phyloP scores from a whole-genome alignment of 2,888 invertebrate genomes.

The Archips crataeganus region DNA sequence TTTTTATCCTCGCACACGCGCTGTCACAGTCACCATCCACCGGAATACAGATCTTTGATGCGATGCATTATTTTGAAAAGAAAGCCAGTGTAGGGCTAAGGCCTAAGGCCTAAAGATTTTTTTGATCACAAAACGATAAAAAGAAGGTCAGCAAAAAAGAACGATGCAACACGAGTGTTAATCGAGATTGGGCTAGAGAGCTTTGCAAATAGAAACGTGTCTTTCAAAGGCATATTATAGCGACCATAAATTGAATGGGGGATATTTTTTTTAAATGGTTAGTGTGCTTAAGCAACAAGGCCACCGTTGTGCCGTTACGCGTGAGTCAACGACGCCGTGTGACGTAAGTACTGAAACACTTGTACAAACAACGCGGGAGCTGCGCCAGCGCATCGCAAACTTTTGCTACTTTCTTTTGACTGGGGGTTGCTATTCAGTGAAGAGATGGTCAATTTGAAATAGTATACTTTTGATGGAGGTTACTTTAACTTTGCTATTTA shows the following conservation, averaged over 20 bases:
- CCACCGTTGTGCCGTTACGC: slow-evolving; percentile 56
- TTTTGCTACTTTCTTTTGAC: slow-evolving; percentile 8
- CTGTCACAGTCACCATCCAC: slow-evolving; percentile 47
- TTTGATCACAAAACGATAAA: not conserved
- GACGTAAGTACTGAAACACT: slow-evolving; percentile 61
- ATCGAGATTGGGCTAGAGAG: too few species aligned
- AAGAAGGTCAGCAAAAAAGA: not conserved
- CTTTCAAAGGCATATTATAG: slow-evolving; percentile 14
- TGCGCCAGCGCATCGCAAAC: slow-evolving; percentile 10
- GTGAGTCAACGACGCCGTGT: slow-evolving; percentile 55
- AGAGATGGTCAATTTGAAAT: not conserved
- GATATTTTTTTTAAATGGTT: slow-evolving; percentile 30
- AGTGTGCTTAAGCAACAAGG: slow-evolving; percentile 41
- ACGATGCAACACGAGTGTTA: too few species aligned
- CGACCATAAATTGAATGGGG: slow-evolving; percentile 1
- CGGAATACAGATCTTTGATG: slow-evolving; percentile 56
- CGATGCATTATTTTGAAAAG: slow-evolving; percentile 1
- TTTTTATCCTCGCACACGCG: slow-evolving; percentile 48
- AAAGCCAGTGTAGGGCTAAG: not conserved
- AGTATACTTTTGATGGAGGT: too few species aligned
- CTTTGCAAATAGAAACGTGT: slow-evolving; percentile 6
- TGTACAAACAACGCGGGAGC: slow-evolving; percentile 54
- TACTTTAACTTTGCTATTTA: not conserved
- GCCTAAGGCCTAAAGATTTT: not conserved
- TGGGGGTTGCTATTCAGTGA: not conserved